Base-by-base conservation (phyloP, 2,113 vertebrate genomes). In the Crocuta crocuta region DNA sequence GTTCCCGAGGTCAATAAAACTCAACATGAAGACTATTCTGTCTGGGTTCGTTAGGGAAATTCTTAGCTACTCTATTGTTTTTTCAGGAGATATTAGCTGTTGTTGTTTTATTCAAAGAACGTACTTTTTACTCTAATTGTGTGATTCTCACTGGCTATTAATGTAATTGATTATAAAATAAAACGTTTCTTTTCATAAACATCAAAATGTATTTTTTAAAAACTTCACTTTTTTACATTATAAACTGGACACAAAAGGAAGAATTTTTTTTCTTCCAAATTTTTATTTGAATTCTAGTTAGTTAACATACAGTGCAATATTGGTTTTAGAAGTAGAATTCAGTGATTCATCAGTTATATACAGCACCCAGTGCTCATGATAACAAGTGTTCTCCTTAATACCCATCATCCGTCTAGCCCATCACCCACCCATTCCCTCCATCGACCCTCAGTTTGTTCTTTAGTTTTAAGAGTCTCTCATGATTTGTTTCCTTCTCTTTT, bases 11-110 rank as follows among this genome's bases (percentile, higher is more conserved):
- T 84, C 93, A 95, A 81, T 95, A 97, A 80, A 96, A 81, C n/a
- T 65, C 66, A 91, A 96, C 93, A 90, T 50, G 45, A 91, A 97
- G 31, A 79, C 63, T 89, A 19, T 23, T 89, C 48, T 97, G 76
- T 82, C 68, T 65, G 85, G 13, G 33, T 96, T 79, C 96, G 84
- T 95, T 95, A 96, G 87, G 80, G 95, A 97, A 96, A 91, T 61
- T 80, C 73, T 95, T 91, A 81, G 19, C 86, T 96, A 96, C 0
- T 81, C 65, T 73, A 43, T 16, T 50, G 23, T 10, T 84, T 76
- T 45, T 9, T 1, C 35, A 11, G 73, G 24, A 11, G 71, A 24
- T 45, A 48, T 78, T 82, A 45, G 6, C 78, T 28, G 43, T 35
- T 78, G 11, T 53, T 10, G 10, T 93, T 66, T 80, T 39, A 74